Percentiles rank a stretch among this genome's conserved stretches.
Conservation (phyloP, 2,797 vertebrate genomes). For the Sphenopsis melanotis region DNA sequence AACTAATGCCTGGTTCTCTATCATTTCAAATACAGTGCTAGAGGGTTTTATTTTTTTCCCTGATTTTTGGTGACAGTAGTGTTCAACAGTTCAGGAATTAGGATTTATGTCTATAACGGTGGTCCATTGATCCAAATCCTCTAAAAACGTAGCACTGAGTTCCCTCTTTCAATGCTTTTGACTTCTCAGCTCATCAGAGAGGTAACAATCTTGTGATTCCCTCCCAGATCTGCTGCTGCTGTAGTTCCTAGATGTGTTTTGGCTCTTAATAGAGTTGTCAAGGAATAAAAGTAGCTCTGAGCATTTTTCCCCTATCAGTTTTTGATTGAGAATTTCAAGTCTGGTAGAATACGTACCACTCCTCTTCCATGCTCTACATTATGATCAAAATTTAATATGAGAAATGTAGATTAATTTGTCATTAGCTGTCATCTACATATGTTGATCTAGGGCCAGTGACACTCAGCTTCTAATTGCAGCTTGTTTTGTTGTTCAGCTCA, state of each 20-base stretch:
- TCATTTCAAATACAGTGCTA: background rate
- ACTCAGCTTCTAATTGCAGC: slow-evolving; percentile 28
- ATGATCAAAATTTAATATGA: background rate
- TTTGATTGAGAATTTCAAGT: background rate
- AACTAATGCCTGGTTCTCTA: background rate
- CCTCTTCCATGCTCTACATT: background rate
- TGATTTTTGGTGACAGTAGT: background rate
- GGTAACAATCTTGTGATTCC: background rate
- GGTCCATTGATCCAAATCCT: background rate
- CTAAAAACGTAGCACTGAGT: background rate
- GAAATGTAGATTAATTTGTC: background rate
- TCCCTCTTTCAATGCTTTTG: background rate
- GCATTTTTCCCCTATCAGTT: background rate
- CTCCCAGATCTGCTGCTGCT: background rate
- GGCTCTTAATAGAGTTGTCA: background rate
- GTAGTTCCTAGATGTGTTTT: background rate
- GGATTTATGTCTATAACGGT: background rate
- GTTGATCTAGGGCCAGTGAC: background rate
- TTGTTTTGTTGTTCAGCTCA: background rate
- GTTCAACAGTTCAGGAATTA: background rate
- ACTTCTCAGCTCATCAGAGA: background rate
- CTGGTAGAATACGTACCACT: background rate
- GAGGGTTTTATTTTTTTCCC: background rate
- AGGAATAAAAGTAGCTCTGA: background rate
- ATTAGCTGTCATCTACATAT: background rate